Evolutionary conservation across 2,113 vertebrate species (phyloP), one percentile per base, ranked within the genome.

Genomic region (Tupaia chinensis): DNA sequence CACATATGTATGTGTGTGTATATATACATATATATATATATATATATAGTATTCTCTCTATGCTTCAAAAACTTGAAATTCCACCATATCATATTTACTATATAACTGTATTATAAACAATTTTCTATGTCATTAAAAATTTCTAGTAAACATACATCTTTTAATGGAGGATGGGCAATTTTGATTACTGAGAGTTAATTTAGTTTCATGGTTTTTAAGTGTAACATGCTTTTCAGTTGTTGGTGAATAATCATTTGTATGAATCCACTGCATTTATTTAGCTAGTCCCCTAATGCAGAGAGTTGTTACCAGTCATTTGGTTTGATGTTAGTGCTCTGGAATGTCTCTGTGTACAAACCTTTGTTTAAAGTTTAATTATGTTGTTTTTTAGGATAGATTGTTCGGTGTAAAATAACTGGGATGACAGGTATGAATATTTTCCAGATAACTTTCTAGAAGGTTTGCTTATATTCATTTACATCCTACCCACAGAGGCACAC

Each of bases 61-160:
- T 69, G n/a, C 7, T 66, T 80, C 79, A 79, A 93, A 92, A 69
- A 10, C 20, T 65, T 95, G 83, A 93, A 93, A 78, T 72, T 25
- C 20, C 12, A 65, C 32, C 25, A 44, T 32, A 10, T n/a, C 29
- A 27, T 70, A 32, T 20, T 83, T 88, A 44, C 63, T 80, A 9
- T 34, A 63, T 78, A 81, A 74, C 27, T 88, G 63, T 32, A 56
- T 15, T 25, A 8, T 53, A 82, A 92, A 22, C 20, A 32, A 88
- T 82, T 90, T 29, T 14, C 22, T 25, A 53, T 23, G 22, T 78
- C 53, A 87, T 44, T 73, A 77, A 60, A 83, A 54, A 69, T 29
- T 61, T 89, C 34, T 61, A 25, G 22, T 58, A 81, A 86, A 70
- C 14, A 13, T 65, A 66, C 9, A 68, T 79, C 12, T 60, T 60